Percentiles rank a stretch among this genome's conserved stretches.
phyloP scores from a whole-genome alignment of 92 coral and sea anemone species.

The Porites lobata region DNA sequence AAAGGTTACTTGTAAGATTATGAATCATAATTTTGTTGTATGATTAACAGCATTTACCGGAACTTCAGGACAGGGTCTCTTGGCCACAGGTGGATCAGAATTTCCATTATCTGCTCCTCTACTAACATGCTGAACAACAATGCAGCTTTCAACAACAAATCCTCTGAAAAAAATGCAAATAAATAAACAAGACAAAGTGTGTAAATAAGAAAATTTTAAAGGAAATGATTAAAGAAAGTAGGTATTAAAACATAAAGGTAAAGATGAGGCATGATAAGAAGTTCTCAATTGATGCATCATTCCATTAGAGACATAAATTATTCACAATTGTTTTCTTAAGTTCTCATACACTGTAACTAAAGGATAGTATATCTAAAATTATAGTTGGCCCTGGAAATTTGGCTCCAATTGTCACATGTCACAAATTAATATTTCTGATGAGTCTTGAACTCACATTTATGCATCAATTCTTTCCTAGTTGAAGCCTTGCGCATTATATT shows the following conservation, averaged over 20 bases:
- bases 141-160: constrained; percentile 79
- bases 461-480: background rate
- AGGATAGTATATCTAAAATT: too few relatives aligned
- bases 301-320: background rate
- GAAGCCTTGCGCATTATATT: background rate
- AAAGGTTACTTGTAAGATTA: too few relatives aligned
- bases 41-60: constrained; percentile 50
- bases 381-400: too few relatives aligned
- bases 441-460: too few relatives aligned
- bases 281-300: too few relatives aligned
- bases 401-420: background rate
- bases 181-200: background rate
- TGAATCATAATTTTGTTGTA: too few relatives aligned
- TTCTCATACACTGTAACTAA: too few relatives aligned
- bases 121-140: constrained; percentile 90
- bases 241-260: too few relatives aligned
- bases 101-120: constrained; percentile 30
- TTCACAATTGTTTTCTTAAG: too few relatives aligned
- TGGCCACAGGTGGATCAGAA: constrained; percentile 78
- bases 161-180: constrained; percentile 49
- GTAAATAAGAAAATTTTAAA: background rate
- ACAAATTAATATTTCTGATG: too few relatives aligned
- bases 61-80: constrained; percentile 76
- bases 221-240: too few relatives aligned
- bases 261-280: too few relatives aligned